These are phyloP conservation scores for Zaprionus ornatus DNA, from an alignment of 1,140 invertebrate genomes.

Conservation along the genomic window DNA sequence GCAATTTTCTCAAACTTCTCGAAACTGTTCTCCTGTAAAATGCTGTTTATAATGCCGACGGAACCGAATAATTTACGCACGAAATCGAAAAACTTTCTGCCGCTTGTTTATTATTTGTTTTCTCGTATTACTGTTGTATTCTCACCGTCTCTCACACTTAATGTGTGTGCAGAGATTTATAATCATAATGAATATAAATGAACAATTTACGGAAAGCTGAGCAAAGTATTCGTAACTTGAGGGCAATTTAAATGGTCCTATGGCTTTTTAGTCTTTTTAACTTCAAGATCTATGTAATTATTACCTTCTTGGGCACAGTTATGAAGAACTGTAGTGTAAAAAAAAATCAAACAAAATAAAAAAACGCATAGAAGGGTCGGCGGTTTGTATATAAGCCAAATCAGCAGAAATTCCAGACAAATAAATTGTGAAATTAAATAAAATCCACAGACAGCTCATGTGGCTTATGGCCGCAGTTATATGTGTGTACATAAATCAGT, in stretches of 20 bases:
- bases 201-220: conserved; percentile 12
- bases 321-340: not conserved
- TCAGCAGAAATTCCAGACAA: not conserved
- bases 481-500: conserved; percentile 3
- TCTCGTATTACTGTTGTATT: not conserved
- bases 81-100: conserved; percentile 71
- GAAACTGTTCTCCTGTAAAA: conserved; percentile 34
- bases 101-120: conserved; percentile 41
- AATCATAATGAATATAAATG: conserved; percentile 62
- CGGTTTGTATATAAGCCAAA: not conserved
- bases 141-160: not conserved
- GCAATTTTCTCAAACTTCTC: conserved; percentile 51
- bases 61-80: conserved; percentile 60
- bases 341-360: not conserved
- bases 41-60: conserved; percentile 33
- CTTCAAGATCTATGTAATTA: not conserved
- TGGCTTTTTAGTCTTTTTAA: not conserved
- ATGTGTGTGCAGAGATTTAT: conserved; percentile 9
- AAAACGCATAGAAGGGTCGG: not conserved
- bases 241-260: not conserved
- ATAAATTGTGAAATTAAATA: conserved; percentile 32
- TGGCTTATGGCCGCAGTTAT: not conserved
- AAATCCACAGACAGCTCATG: not conserved
- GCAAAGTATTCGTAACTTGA: conserved; percentile 13
- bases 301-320: not conserved